These are phyloP conservation scores for Lordiphosa fenestrarum DNA, from an alignment of 2,888 invertebrate genomes.

Conservation along the genomic window DNA sequence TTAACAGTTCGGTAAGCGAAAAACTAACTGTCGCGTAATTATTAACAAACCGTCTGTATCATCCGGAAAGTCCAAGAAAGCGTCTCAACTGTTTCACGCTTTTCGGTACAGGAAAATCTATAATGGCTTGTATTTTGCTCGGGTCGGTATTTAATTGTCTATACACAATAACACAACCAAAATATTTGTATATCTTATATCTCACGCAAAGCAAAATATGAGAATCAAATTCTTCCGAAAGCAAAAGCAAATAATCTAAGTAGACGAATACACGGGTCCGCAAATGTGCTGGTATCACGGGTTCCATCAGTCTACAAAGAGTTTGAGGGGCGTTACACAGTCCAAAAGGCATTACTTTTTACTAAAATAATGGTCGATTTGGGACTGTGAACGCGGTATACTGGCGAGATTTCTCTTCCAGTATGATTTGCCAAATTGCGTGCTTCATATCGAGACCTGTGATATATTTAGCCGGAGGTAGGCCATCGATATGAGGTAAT, in stretches of 20 bases:
- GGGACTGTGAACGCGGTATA: too few species aligned
- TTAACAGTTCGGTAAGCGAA: not conserved
- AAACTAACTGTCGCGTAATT: slow-evolving; percentile 3
- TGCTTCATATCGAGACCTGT: slow-evolving; percentile 1
- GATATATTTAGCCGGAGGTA: not conserved
- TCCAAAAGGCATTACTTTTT: slow-evolving; percentile 2
- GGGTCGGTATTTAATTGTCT: slow-evolving; percentile 5
- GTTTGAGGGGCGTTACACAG: slow-evolving; percentile 3
- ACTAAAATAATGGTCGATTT: slow-evolving; percentile 20
- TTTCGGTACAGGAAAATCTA: slow-evolving; percentile 4
- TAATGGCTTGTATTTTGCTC: not conserved
- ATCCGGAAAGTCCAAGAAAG: slow-evolving; percentile 1
- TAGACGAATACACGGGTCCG: slow-evolving; percentile 27
- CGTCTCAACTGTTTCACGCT: slow-evolving; percentile 1
- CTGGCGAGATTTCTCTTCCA: slow-evolving; percentile 38
- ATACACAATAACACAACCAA: not conserved
- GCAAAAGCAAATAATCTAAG: slow-evolving; percentile 16
- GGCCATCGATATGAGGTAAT: slow-evolving; percentile 26
- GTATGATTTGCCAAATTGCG: not conserved
- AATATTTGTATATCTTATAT: too few species aligned
- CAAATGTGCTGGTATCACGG: slow-evolving; percentile 19
- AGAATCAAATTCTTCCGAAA: slow-evolving; percentile 8
- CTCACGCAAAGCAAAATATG: slow-evolving; percentile 6
- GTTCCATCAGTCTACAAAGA: slow-evolving; percentile 9
- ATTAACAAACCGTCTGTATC: slow-evolving; percentile 8